Base-by-base conservation (phyloP, 1,140 invertebrate species). In the Geopemphigus sp. region DNA sequence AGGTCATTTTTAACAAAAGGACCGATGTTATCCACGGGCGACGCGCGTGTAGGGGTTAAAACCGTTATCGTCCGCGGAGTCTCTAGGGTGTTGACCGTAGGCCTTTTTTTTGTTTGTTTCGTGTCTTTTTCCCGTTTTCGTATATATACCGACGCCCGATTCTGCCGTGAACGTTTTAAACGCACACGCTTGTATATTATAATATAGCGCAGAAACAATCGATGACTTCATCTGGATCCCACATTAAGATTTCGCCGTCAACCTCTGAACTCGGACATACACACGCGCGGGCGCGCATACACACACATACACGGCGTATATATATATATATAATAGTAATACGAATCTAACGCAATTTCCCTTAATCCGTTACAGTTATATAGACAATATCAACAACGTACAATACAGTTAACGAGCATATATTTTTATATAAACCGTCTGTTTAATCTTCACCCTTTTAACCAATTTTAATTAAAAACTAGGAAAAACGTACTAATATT, bases 1-100 rank as follows among this genome's bases (percentile, higher is more conserved):
- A 61, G 74, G 74, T 78, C 57, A 78, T 63, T 78, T 78, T 78
- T 78, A 78, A 78, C 74, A 78, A 78, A 59, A 78, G 57, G 74
- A 61, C 39, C 45, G 74, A 78, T 78, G 39, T 78, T 78, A 78
- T 78, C 74, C 56, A 39, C 32, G 3, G n/a, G 8, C 8, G 32
- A 39, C 32, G 32, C 32, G 24, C 22, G 45, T 39, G 74, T 29
- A 29, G 39, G 73, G 74, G 74, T 63, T 47, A 63, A 63, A 63
- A 47, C 22, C 47, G 57, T 78, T 78, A 78, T 78, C 74, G 32
- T 39, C 32, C 32, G 32, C 32, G 3, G 56, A 26, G 74, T 78
- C 74, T 61, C 74, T 47, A 10, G 74, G 56, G 74, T 59, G 56
- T 78, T 78, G 74, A 78, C 74, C 74, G 17, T 61, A 63, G 39